These are phyloP conservation scores for Athalia circularis DNA, from an alignment of 2,888 invertebrate genomes.

Conservation along the genomic window DNA sequence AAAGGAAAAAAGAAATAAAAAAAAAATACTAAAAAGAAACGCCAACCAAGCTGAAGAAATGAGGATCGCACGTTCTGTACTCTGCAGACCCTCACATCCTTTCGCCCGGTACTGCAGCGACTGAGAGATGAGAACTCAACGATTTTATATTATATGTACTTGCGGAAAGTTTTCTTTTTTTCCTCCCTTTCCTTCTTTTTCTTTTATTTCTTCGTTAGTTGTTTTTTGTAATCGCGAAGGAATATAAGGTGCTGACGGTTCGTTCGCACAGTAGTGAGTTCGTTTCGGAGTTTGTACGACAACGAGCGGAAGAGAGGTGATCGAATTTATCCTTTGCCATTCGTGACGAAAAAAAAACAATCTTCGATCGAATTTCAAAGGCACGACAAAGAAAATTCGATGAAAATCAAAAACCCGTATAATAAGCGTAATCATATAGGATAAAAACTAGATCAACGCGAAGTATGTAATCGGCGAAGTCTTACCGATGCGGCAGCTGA, in stretches of 20 bases:
- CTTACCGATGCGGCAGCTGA: too few species aligned
- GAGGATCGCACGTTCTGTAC: constrained; percentile 15
- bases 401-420: too few species aligned
- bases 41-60: constrained; percentile 24
- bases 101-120: background rate
- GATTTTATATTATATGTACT: constrained; percentile 35
- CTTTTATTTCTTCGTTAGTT: too few species aligned
- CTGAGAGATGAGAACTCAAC: constrained; percentile 23
- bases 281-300: constrained; percentile 51
- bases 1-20: background rate
- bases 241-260: constrained; percentile 23
- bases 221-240: background rate
- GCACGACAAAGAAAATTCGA: too few species aligned
- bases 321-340: constrained; percentile 45
- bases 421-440: too few species aligned
- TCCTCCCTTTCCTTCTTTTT: too few species aligned
- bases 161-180: constrained; percentile 17
- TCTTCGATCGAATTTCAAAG: too few species aligned
- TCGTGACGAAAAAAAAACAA: too few species aligned
- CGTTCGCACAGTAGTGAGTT: constrained; percentile 36
- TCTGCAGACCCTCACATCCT: background rate
- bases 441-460: too few species aligned
- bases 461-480: too few species aligned
- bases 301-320: constrained; percentile 36
- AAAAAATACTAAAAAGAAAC: background rate